phyloP scores from a whole-genome alignment of 2,113 vertebrate genomes.

The Carassius auratus region DNA sequence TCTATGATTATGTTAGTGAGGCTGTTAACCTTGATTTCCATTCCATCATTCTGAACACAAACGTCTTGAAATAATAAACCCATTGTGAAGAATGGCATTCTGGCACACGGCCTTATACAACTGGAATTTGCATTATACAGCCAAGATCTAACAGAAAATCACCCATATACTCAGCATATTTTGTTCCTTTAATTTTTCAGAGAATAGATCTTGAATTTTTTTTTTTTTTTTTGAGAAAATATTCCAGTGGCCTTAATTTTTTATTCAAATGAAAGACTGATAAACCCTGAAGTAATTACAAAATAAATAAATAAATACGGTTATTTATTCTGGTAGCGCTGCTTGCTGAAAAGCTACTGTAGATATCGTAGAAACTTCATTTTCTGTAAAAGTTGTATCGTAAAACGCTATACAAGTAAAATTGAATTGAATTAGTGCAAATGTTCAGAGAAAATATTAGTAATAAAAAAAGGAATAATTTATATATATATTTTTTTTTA shows the following conservation, averaged over 20 bases:
- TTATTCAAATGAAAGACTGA: too few species aligned
- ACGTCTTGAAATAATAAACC: constrained; percentile 7
- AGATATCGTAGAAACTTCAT: too few species aligned
- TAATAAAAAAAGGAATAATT: too few species aligned
- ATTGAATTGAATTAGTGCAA: too few species aligned
- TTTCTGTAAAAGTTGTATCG: too few species aligned
- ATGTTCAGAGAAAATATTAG: background rate
- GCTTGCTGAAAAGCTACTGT: too few species aligned
- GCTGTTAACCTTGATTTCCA: constrained; percentile 32
- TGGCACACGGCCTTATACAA: background rate
- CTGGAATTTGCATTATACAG: background rate
- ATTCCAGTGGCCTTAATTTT: too few species aligned
- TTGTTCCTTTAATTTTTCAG: too few species aligned
- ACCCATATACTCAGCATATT: background rate
- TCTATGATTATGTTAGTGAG: constrained; percentile 26
- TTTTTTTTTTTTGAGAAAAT: background rate
- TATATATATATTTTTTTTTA: too few species aligned
- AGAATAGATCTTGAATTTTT: background rate
- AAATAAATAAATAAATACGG: background rate
- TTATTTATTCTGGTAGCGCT: background rate
- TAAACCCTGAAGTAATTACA: too few species aligned
- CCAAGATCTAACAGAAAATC: background rate
- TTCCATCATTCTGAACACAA: constrained; percentile 15
- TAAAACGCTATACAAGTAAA: too few species aligned
- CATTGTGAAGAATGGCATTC: background rate